These are phyloP conservation scores for Endotricha flammealis DNA, from an alignment of 2,888 invertebrate genomes.

Conservation along the genomic window DNA sequence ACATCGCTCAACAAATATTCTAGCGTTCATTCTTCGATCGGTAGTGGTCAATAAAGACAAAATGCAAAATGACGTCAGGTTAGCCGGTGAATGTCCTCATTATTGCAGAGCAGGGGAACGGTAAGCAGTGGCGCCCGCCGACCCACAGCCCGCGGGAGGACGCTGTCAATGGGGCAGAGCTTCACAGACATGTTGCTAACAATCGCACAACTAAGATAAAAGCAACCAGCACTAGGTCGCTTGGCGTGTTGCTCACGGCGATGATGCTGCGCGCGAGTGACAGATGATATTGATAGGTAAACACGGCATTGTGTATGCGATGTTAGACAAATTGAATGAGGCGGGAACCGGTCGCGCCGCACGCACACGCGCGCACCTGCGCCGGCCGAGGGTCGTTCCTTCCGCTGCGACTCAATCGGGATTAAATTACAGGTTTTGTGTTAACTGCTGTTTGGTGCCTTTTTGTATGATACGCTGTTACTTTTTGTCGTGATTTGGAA, in stretches of 20 bases:
- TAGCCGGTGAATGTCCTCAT: neutral
- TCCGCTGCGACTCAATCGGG: conserved; percentile 5
- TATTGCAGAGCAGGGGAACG: conserved; percentile 1
- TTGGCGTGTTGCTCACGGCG: neutral
- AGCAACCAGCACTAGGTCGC: no score
- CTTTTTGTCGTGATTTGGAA: no score
- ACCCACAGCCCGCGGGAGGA: conserved; percentile 25
- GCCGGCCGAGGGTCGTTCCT: conserved; percentile 13
- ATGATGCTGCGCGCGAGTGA: conserved; percentile 16
- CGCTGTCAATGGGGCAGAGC: no score
- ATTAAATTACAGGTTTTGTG: conserved; percentile 8
- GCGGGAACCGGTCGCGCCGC: conserved; percentile 33
- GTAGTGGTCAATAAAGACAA: no score
- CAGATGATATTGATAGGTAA: conserved; percentile 28
- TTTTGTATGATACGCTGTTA: conserved; percentile 7
- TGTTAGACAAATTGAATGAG: conserved; percentile 50
- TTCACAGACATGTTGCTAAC: no score
- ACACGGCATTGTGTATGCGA: conserved; percentile 29
- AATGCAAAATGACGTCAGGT: neutral
- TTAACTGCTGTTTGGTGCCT: conserved; percentile 7
- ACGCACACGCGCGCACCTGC: conserved; percentile 19
- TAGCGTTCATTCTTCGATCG: no score
- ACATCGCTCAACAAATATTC: no score
- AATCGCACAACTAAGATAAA: no score
- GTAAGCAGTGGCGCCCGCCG: conserved; percentile 8